Evolutionary conservation across 2,113 vertebrate species (phyloP), one percentile per base, ranked within the genome.

Genomic region (Apteryx mantelli): DNA sequence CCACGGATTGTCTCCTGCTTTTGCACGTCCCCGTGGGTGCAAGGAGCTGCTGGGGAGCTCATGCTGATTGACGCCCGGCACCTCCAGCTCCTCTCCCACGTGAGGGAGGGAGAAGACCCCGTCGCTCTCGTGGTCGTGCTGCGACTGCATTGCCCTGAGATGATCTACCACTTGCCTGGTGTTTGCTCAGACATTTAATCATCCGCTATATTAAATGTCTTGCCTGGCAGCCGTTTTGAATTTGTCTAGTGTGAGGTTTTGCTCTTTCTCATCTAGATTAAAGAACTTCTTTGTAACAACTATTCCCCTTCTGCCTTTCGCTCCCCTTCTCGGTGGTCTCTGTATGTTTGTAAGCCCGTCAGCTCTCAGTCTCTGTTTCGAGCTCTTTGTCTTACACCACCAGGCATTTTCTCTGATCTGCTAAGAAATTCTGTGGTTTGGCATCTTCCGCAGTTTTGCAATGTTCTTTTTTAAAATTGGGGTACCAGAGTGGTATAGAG

Each of bases 1-100:
- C 24, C 61, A 16, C 69, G 24, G 20, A 26, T 36, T 21, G 42
- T 19, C 61, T 8, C 11, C 48, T 89, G 2, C 44, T 30, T 8
- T 69, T 56, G 9, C 36, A 16, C 4, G 11, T 64, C 3, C 4
- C 1, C 2, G 0, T 0, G 1, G 68, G 63, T 22, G 58, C 63
- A 36, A 69, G 60, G 32, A 53, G 63, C 40, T 26, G 56, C 0
- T 8, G 44, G 28, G 44, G 64, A 53, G 1, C 7, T 34, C 28
- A 48, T 64, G 64, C 58, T 4, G 22, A 1, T 9, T 70, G 52
- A 24, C 36, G 2, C 18, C 36, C 2, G 3, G 5, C 30, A 69
- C 44, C 60, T 40, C n/a, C 46, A 4, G 30, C 3, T 5, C 5
- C 7, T 38, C 53, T 28, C 34, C 11, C 26, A 2, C 3, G 3